Evolutionary conservation across 1,140 invertebrate genomes (phyloP).

Genomic region (Heliconius melpomene): DNA sequence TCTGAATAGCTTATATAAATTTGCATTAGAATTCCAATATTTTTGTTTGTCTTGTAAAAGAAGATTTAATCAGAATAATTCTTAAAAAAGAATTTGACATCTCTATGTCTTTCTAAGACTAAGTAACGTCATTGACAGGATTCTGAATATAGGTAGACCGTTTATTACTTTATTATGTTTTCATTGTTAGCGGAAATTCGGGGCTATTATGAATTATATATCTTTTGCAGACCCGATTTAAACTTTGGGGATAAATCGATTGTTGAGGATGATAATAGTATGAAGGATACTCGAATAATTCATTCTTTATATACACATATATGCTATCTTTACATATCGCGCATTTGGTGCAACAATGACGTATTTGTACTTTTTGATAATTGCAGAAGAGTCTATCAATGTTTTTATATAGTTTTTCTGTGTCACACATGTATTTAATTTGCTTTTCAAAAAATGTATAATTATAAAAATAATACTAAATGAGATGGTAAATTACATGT

Average conservation of each 20-base stretch:
- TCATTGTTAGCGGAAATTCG: constrained; percentile 39
- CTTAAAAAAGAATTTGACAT: not conserved
- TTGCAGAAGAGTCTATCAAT: too few relatives aligned
- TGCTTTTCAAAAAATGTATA: too few relatives aligned
- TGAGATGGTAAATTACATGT: not conserved
- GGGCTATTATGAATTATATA: constrained; percentile 29
- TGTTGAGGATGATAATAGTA: not conserved
- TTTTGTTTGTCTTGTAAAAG: too few relatives aligned
- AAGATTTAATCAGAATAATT: too few relatives aligned
- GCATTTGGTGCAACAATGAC: too few relatives aligned
- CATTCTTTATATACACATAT: not conserved
- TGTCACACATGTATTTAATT: too few relatives aligned
- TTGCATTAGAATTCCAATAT: too few relatives aligned
- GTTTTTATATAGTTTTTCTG: too few relatives aligned
- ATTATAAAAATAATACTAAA: too few relatives aligned
- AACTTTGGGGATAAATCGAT: constrained; percentile 5
- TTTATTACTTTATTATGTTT: constrained; percentile 47
- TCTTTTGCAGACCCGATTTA: constrained; percentile 5
- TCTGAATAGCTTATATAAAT: too few relatives aligned
- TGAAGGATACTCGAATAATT: not conserved
- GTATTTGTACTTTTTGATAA: too few relatives aligned
- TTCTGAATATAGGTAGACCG: constrained; percentile 32
- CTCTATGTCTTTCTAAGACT: not conserved
- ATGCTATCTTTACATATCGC: too few relatives aligned
- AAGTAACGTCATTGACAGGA: constrained; percentile 6